A percentile compares a stretch with the other conserved stretches of the same genome.
phyloP scores from a whole-genome alignment of 2,113 vertebrate genomes.

The Calidris pygmaea region DNA sequence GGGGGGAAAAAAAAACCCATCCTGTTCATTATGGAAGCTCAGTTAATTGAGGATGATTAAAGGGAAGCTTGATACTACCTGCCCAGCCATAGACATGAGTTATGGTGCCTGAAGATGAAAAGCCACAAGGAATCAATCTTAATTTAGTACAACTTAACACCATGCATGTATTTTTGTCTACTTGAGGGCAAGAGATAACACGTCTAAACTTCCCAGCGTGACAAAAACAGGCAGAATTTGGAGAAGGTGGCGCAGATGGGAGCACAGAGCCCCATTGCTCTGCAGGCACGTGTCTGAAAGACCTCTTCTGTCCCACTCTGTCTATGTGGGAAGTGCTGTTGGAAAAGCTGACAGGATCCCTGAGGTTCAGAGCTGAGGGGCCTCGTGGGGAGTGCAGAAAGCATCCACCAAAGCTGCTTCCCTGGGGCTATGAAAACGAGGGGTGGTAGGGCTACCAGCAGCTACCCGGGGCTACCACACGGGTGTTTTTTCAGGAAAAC shows the following conservation, averaged over 20 bases:
- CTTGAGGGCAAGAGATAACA: background rate
- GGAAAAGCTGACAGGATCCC: conserved; percentile 7
- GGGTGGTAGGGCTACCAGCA: background rate
- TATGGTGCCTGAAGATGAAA: background rate
- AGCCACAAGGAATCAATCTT: background rate
- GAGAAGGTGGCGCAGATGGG: background rate
- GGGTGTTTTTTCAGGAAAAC: background rate
- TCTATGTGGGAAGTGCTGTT: conserved; percentile 57
- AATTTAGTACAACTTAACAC: background rate
- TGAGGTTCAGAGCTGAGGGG: background rate
- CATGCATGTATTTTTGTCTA: background rate
- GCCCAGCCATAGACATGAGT: background rate
- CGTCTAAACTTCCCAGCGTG: background rate
- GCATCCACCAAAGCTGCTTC: background rate
- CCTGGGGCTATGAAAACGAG: background rate
- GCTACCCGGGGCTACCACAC: background rate
- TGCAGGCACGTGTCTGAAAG: background rate
- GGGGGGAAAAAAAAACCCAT: background rate
- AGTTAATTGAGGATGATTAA: conserved; percentile 6
- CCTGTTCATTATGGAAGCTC: background rate
- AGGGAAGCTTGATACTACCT: background rate
- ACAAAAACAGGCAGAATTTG: background rate
- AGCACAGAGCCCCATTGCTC: background rate
- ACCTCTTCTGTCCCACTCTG: conserved; percentile 9
- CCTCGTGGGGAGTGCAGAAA: background rate